phyloP scores from a whole-genome alignment of 2,888 invertebrate genomes.

The Scelioninae gen. 2 region DNA sequence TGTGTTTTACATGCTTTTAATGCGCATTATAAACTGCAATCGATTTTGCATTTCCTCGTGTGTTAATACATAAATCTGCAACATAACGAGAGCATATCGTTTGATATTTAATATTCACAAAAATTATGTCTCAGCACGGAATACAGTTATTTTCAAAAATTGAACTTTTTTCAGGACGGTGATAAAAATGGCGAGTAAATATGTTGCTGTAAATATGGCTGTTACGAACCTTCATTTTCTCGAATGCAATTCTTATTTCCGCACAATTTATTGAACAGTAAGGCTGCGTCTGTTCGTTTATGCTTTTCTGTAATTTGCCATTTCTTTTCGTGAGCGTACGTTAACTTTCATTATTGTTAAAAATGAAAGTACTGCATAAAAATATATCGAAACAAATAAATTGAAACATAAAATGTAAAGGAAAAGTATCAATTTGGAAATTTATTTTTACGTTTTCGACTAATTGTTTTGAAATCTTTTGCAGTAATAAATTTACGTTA shows the following conservation, averaged over 20 bases:
- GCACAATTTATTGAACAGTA: slow-evolving; percentile 31
- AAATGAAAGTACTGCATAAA: too few relatives aligned
- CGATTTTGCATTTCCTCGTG: too few relatives aligned
- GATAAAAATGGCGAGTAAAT: slow-evolving; percentile 26
- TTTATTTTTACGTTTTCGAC: too few relatives aligned
- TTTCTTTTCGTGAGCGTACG: slow-evolving; percentile 2
- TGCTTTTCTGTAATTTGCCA: slow-evolving; percentile 12
- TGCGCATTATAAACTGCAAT: neutral
- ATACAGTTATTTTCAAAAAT: slow-evolving; percentile 24
- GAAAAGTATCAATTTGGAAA: too few relatives aligned
- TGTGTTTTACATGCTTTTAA: neutral
- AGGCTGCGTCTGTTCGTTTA: neutral
- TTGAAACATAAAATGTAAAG: too few relatives aligned
- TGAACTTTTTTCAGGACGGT: slow-evolving; percentile 12
- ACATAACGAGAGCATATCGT: too few relatives aligned
- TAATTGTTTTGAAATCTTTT: too few relatives aligned
- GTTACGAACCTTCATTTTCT: slow-evolving; percentile 35
- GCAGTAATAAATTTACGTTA: too few relatives aligned
- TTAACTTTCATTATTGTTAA: too few relatives aligned
- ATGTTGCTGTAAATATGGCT: slow-evolving; percentile 20
- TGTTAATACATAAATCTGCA: too few relatives aligned
- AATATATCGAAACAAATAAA: too few relatives aligned
- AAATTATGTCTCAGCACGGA: slow-evolving; percentile 2
- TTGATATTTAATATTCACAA: slow-evolving; percentile 1
- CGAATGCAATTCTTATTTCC: slow-evolving; percentile 25